A percentile compares a stretch with the other conserved stretches of the same genome.
phyloP scores from a whole-genome alignment of 2,888 invertebrate genomes.

The Acanthacorydalis orientalis region DNA sequence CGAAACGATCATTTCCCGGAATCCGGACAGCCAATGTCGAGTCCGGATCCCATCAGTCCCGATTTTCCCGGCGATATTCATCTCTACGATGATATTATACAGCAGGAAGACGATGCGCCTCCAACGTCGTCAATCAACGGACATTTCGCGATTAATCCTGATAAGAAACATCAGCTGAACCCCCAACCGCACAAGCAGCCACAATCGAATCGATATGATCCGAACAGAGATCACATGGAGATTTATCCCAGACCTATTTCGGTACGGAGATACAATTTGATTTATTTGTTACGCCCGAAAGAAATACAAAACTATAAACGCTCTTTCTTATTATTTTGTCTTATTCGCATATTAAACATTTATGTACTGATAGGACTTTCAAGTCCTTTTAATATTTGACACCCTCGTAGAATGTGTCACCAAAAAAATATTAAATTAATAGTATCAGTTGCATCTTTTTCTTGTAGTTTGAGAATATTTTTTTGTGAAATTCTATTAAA shows the following conservation, averaged over 20 bases:
- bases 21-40: constrained; percentile 10
- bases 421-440: too few species aligned
- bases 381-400: too few species aligned
- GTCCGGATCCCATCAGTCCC: background rate
- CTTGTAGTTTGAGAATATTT: too few species aligned
- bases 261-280: constrained; percentile 3
- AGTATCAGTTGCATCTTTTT: too few species aligned
- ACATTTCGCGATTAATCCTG: background rate
- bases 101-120: constrained; percentile 34
- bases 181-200: background rate
- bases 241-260: constrained; percentile 8
- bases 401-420: too few species aligned
- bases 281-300: too few species aligned
- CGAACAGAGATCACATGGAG: constrained; percentile 6
- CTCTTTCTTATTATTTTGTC: too few species aligned
- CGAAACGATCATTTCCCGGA: constrained; percentile 25
- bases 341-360: too few species aligned
- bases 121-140: constrained; percentile 17
- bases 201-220: constrained; percentile 1
- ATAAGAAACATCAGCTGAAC: constrained; percentile 2
- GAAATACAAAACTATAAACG: too few species aligned
- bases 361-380: too few species aligned
- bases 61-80: background rate
- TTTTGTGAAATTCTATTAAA: too few species aligned
- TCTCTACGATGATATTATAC: constrained; percentile 41